These are phyloP conservation scores for Ophion costatus DNA, from an alignment of 2,888 invertebrate species.

Conservation along the genomic window DNA sequence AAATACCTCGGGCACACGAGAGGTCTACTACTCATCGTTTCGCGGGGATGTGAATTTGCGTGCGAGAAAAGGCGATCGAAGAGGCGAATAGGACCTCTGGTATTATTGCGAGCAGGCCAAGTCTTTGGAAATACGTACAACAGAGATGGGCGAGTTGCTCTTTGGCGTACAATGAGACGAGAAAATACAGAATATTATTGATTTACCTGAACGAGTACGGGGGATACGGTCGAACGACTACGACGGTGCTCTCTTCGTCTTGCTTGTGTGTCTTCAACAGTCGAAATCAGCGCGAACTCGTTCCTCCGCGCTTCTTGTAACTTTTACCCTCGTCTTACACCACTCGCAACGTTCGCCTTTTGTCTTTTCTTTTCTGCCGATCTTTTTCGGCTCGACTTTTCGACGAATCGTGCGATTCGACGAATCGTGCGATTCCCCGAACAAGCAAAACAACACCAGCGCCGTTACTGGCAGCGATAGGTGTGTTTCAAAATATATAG, in stretches of 20 bases:
- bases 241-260: slow-evolving; percentile 48
- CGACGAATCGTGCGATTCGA: background rate
- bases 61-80: background rate
- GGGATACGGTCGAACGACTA: slow-evolving; percentile 52
- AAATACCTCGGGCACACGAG: too few relatives aligned
- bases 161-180: background rate
- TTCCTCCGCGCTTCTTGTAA: background rate
- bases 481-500: slow-evolving; percentile 32
- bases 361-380: background rate
- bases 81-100: background rate
- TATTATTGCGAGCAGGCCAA: background rate
- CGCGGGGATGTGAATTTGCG: background rate
- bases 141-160: too few relatives aligned
- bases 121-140: too few relatives aligned
- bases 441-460: slow-evolving; percentile 10
- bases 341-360: background rate
- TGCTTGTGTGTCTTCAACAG: slow-evolving; percentile 25
- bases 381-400: background rate
- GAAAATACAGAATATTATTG: slow-evolving; percentile 65
- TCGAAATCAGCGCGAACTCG: slow-evolving; percentile 37
- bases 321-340: background rate
- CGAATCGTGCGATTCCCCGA: background rate
- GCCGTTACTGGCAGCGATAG: slow-evolving; percentile 12
- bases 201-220: slow-evolving; percentile 78
- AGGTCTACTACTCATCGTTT: background rate